phyloP scores from a whole-genome alignment of 1,140 invertebrate species.

The Drosophila lacertosa region DNA sequence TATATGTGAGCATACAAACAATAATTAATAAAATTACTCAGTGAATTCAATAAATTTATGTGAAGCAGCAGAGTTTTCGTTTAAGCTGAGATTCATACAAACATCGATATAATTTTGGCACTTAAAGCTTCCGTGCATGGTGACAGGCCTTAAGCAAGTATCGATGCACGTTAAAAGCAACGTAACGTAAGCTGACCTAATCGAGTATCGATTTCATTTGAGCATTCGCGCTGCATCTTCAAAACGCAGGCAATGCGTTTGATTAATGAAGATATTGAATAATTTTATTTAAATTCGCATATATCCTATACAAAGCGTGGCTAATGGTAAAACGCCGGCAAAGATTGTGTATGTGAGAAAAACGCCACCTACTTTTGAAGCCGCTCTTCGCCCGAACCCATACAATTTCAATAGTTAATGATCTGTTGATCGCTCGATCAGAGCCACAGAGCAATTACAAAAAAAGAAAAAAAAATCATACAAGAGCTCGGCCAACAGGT shows the following conservation, averaged over 20 bases:
- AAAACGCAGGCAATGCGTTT: constrained; percentile 38
- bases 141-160: neutral
- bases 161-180: constrained; percentile 12
- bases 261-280: constrained; percentile 77
- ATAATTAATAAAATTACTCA: too few species aligned
- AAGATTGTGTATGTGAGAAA: constrained; percentile 72
- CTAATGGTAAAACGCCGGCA: constrained; percentile 71
- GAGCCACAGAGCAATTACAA: constrained; percentile 72
- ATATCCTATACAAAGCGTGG: constrained; percentile 73
- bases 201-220: constrained; percentile 45
- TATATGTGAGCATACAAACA: too few species aligned
- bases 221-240: constrained; percentile 50
- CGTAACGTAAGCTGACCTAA: constrained; percentile 1
- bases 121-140: too few species aligned
- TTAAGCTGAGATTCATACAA: too few species aligned
- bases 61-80: too few species aligned
- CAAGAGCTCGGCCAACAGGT: constrained; percentile 62
- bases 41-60: too few species aligned
- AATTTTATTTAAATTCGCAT: constrained; percentile 82
- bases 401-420: constrained; percentile 53
- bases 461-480: constrained; percentile 17
- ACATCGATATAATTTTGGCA: too few species aligned
- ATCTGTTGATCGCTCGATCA: constrained; percentile 56
- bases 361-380: constrained; percentile 69
- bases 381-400: constrained; percentile 9